Percentiles rank a stretch among this genome's conserved stretches.
Conservation (phyloP, 2,888 invertebrate species). For the Micropterix aruncella region DNA sequence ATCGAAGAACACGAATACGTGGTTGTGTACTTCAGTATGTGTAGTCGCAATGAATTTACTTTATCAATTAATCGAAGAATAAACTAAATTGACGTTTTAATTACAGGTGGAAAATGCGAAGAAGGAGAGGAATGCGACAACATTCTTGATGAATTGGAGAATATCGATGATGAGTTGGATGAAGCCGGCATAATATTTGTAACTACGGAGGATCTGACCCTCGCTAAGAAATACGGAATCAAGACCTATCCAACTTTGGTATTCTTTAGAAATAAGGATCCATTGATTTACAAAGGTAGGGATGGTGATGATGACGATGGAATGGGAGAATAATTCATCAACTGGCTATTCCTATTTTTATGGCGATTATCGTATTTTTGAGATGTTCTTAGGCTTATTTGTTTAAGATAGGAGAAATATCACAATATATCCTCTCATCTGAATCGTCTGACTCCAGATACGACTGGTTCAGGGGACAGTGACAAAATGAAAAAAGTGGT, state of each 20-base stretch:
- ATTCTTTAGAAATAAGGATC: constrained; percentile 86
- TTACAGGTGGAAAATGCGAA: constrained; percentile 65
- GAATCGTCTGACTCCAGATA: no score
- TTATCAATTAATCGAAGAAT: not conserved
- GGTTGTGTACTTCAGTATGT: constrained; percentile 83
- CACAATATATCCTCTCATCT: no score
- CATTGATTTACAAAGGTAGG: constrained; percentile 59
- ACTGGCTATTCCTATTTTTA: no score
- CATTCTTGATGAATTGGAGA: constrained; percentile 74
- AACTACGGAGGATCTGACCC: constrained; percentile 69
- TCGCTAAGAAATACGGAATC: constrained; percentile 77
- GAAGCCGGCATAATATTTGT: constrained; percentile 89
- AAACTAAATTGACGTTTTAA: not conserved
- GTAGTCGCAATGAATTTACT: not conserved
- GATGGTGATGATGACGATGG: not conserved
- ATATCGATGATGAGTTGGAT: constrained; percentile 86
- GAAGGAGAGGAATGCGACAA: constrained; percentile 78
- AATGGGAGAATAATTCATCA: no score
- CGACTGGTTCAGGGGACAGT: no score
- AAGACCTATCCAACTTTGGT: constrained; percentile 75
- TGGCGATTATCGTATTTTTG: no score
- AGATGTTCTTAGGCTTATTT: no score
- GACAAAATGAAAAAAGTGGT: no score
- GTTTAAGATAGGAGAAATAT: no score
- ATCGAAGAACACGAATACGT: constrained; percentile 88